Percentiles rank a stretch among this genome's conserved stretches.
Conservation (phyloP, 1,140 invertebrate species). For the Anadara kagoshimensis region DNA sequence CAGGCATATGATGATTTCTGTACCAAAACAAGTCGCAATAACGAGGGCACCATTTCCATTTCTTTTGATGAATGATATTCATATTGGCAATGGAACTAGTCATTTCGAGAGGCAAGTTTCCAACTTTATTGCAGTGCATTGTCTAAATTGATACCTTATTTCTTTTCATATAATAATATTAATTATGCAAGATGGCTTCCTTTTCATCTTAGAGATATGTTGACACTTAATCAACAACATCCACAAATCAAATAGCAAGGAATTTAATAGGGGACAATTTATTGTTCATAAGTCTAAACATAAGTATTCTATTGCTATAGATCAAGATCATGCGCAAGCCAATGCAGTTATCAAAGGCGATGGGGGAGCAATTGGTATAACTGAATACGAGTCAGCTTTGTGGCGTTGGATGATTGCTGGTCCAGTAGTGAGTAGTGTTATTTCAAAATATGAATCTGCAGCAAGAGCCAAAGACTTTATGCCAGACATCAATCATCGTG, state of each 20-base stretch:
- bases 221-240: too few species aligned
- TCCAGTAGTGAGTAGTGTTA: too few species aligned
- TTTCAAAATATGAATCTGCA: conserved; percentile 3
- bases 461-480: not conserved
- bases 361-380: too few species aligned
- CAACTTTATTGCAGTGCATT: conserved; percentile 26
- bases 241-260: conserved; percentile 12
- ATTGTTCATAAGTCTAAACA: conserved; percentile 42
- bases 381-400: too few species aligned
- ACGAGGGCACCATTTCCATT: conserved; percentile 1
- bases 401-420: too few species aligned
- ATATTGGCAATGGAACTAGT: conserved; percentile 10
- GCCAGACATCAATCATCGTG: conserved; percentile 13
- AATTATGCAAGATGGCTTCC: too few species aligned
- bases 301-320: conserved; percentile 31
- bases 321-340: too few species aligned
- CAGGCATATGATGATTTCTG: conserved; percentile 18
- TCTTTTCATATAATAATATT: conserved; percentile 45
- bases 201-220: too few species aligned
- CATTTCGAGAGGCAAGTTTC: conserved; percentile 36
- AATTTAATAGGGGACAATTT: conserved; percentile 29
- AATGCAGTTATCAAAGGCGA: not conserved
- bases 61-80: conserved; percentile 39
- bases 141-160: conserved; percentile 29
- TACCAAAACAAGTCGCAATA: not conserved